Conservation (phyloP, 2,797 vertebrate species). For the Octomys mimax region DNA sequence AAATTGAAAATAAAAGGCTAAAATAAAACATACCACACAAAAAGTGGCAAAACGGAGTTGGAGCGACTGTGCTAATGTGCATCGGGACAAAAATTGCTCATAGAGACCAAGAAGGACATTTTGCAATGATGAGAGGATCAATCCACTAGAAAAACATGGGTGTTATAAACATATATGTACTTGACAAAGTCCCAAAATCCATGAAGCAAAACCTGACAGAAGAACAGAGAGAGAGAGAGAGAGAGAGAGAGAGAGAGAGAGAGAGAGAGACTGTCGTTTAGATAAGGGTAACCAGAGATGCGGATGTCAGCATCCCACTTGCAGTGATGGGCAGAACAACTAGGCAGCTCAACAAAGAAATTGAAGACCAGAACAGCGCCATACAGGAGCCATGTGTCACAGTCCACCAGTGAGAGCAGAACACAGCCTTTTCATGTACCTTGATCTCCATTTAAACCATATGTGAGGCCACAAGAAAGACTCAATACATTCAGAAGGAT, state of each 20-base stretch:
- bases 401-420: neutral
- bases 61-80: neutral
- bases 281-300: neutral
- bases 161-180: neutral
- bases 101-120: slow-evolving; percentile 15
- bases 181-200: neutral
- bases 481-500: neutral
- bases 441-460: neutral
- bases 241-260: no score
- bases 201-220: slow-evolving; percentile 23
- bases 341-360: neutral
- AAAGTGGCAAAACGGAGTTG: neutral
- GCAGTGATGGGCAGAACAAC: neutral
- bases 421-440: neutral
- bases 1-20: slow-evolving; percentile 4
- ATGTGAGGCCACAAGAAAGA: neutral
- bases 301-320: neutral
- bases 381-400: neutral
- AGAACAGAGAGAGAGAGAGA: neutral
- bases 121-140: slow-evolving; percentile 46
- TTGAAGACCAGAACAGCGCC: neutral
- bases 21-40: neutral
- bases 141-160: neutral
- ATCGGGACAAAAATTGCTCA: neutral
- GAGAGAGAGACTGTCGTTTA: neutral